Percentiles rank a stretch among this genome's conserved stretches.
Evolutionary conservation across 2,888 invertebrate genomes (phyloP).

Genomic region (Selenia dentaria): DNA sequence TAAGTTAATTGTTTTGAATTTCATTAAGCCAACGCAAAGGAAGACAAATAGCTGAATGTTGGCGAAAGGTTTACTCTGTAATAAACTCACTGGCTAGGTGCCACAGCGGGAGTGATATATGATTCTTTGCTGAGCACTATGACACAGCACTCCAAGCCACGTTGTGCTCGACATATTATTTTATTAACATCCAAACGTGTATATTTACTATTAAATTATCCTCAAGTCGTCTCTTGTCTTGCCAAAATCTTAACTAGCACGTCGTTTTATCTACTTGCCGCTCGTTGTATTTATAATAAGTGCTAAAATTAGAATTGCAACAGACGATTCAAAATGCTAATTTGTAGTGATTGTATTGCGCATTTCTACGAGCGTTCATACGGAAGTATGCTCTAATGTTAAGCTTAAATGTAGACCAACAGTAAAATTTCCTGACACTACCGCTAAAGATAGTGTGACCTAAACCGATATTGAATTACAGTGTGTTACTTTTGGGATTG

Average conservation of each 20-base stretch:
- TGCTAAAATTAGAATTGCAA: slow-evolving; percentile 2
- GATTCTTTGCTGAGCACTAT: slow-evolving; percentile 2
- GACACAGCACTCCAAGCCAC: slow-evolving; percentile 10
- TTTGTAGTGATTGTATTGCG: not conserved
- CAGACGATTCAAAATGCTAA: slow-evolving; percentile 4
- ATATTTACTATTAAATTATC: slow-evolving; percentile 9
- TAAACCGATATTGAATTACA: slow-evolving; percentile 35
- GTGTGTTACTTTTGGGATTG: slow-evolving; percentile 36
- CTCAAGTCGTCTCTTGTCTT: not conserved
- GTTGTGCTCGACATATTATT: slow-evolving; percentile 1
- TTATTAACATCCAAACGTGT: not conserved
- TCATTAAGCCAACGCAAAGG: slow-evolving; percentile 7
- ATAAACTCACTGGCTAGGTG: slow-evolving; percentile 31
- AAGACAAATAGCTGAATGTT: slow-evolving; percentile 14
- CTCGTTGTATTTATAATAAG: not conserved
- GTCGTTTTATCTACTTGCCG: slow-evolving; percentile 6
- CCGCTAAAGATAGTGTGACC: slow-evolving; percentile 22
- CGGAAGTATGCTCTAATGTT: slow-evolving; percentile 11
- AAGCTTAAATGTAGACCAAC: slow-evolving; percentile 34
- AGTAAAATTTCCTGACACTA: slow-evolving; percentile 33
- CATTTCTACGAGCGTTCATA: not conserved
- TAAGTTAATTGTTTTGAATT: slow-evolving; percentile 8
- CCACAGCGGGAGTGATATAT: slow-evolving; percentile 25
- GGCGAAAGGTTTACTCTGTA: slow-evolving; percentile 29
- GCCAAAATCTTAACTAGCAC: slow-evolving; percentile 1